These are phyloP conservation scores for Dolomedes plantarius DNA, from an alignment of 2,888 invertebrate genomes.

Conservation along the genomic window DNA sequence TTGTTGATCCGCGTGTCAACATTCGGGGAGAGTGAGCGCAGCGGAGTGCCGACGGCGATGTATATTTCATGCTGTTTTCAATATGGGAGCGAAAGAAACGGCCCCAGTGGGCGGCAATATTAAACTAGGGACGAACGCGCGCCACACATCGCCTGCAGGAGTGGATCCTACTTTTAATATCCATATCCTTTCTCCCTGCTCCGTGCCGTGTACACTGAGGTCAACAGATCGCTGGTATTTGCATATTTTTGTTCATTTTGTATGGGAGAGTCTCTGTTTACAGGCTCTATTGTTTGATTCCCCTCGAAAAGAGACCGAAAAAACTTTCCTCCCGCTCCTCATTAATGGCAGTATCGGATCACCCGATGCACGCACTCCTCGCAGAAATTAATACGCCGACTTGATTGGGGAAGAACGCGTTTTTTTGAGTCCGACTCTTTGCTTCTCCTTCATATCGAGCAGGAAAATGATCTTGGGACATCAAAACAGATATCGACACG, in stretches of 20 bases:
- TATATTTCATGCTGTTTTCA: slow-evolving; percentile 66
- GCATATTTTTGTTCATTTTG: slow-evolving; percentile 70
- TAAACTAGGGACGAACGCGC: slow-evolving; percentile 53
- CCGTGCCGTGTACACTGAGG: slow-evolving; percentile 62
- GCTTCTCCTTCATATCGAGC: no score
- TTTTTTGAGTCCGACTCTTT: no score
- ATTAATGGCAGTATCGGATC: background rate
- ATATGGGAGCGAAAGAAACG: slow-evolving; percentile 54
- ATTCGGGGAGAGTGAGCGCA: slow-evolving; percentile 45
- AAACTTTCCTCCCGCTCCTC: background rate
- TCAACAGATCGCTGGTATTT: slow-evolving; percentile 69
- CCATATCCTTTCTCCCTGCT: slow-evolving; percentile 56
- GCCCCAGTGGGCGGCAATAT: slow-evolving; percentile 36
- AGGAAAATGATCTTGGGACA: no score
- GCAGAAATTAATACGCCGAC: background rate
- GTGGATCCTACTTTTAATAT: slow-evolving; percentile 64
- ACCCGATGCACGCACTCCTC: background rate
- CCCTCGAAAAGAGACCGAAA: slow-evolving; percentile 4
- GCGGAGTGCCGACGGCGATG: slow-evolving; percentile 47
- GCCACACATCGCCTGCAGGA: slow-evolving; percentile 30
- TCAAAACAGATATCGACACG: no score
- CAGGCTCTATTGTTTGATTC: slow-evolving; percentile 51
- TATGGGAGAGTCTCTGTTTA: slow-evolving; percentile 48
- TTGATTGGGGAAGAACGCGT: background rate
- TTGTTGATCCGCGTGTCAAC: slow-evolving; percentile 68